Percentiles rank a stretch among this genome's conserved stretches.
Conservation (phyloP, 1,140 invertebrate genomes). For the Calosoma granatense region DNA sequence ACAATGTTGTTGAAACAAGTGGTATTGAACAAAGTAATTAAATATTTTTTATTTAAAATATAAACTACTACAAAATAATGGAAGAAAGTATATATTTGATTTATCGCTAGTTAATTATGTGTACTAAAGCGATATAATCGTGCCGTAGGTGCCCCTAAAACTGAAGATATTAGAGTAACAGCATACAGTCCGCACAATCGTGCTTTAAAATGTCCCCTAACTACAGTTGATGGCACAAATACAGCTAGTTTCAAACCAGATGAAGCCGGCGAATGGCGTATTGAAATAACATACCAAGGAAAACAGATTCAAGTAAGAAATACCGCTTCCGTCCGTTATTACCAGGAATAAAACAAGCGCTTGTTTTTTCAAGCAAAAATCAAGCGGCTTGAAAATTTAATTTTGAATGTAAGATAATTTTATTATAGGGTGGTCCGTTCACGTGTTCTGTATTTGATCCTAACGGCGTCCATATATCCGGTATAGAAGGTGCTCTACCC, state of each 20-base stretch:
- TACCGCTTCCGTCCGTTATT: neutral
- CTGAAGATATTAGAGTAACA: constrained; percentile 75
- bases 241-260: constrained; percentile 93
- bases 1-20: no score
- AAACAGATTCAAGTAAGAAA: constrained; percentile 71
- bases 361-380: no score
- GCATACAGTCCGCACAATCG: constrained; percentile 80
- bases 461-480: constrained; percentile 67
- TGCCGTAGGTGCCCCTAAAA: constrained; percentile 73
- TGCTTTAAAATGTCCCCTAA: constrained; percentile 62
- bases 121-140: no score
- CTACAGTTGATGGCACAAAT: constrained; percentile 67
- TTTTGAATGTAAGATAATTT: constrained; percentile 3
- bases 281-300: constrained; percentile 89
- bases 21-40: no score
- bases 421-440: constrained; percentile 75
- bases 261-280: constrained; percentile 93
- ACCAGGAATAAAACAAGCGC: no score
- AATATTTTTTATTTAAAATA: no score
- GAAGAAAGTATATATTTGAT: neutral
- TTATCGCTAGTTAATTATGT: constrained; percentile 10
- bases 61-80: no score
- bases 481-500: constrained; percentile 65
- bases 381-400: neutral
- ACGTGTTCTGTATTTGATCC: constrained; percentile 96